Evolutionary conservation across 2,888 invertebrate genomes (phyloP), one percentile per base, ranked within the genome.

Genomic region (Hirtodrosophila histrioides): DNA sequence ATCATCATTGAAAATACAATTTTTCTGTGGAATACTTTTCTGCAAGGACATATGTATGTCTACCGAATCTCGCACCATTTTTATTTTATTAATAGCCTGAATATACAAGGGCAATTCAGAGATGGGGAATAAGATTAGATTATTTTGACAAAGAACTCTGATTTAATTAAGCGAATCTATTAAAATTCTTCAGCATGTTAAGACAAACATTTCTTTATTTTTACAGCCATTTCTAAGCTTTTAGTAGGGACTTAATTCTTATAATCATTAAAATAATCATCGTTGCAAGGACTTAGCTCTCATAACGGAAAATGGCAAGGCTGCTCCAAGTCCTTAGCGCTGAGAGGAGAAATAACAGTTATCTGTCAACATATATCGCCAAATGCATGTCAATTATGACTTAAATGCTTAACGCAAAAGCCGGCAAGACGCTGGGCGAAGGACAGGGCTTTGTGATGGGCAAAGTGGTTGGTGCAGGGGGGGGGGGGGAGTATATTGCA

Each of bases 381-480:
- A 72, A 88, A 82, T 88, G 86, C 86, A 86, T 88, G 82, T 82
- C 82, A 82, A 88, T 82, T 82, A 83, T 88, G 80, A 86, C 84
- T 82, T 86, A 82, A 82, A 83, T 75, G 69, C 88, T 88, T 70
- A 75, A 68, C 66, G 61, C 76, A 77, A 82, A 88, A 78, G 86
- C 88, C 88, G 88, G 83, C 79, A 69, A 62, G 64, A 61, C 62
- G 51, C 44, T 37, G 27, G 50, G 45, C 37, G 23, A 64, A 57
- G 74, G 45, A 63, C 49, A 37, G 29, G 27, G 24, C 43, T 37
- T 48, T 56, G 60, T 54, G 31, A 44, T 56, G 39, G 41, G 53
- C 43, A 17, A 24, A 44, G 31, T 17, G 29, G 8, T 33, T 0
- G 35, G 35, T 31, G 11, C 5, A 8, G 45, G 11, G 35, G 39